A percentile compares a stretch with the other conserved stretches of the same genome.
Evolutionary conservation across 2,888 invertebrate species (phyloP).

Genomic region (Pachydiplax longipennis): DNA sequence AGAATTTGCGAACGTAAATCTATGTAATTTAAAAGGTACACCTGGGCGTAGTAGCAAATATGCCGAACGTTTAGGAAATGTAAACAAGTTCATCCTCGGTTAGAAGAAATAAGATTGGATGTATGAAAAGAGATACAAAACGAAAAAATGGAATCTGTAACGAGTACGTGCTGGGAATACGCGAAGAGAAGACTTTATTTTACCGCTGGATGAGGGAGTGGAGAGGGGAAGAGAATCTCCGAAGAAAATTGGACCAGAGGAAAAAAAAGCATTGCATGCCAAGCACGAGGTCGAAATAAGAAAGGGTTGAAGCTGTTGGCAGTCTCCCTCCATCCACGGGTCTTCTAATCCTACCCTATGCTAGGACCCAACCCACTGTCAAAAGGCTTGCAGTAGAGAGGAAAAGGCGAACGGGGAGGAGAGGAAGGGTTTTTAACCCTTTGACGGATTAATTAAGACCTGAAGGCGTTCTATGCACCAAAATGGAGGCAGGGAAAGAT

Average conservation of each 20-base stretch:
- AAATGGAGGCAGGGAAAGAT: constrained; percentile 14
- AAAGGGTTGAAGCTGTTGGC: background rate
- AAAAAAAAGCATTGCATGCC: background rate
- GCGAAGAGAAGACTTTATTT: background rate
- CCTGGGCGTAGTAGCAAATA: too few species aligned
- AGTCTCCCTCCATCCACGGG: background rate
- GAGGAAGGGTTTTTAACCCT: background rate
- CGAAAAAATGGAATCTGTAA: background rate
- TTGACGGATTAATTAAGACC: constrained; percentile 40
- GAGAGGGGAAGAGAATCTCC: background rate
- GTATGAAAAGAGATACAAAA: background rate
- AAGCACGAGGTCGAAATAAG: background rate
- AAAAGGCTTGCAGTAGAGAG: background rate
- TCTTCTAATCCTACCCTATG: background rate
- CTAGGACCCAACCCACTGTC: background rate
- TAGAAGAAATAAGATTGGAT: background rate
- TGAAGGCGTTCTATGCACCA: background rate
- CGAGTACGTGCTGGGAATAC: background rate
- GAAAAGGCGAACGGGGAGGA: background rate
- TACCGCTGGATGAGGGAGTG: background rate
- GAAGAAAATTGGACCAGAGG: background rate
- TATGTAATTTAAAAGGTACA: background rate
- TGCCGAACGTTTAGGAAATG: too few species aligned
- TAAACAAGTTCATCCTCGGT: too few species aligned
- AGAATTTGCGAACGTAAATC: background rate